phyloP scores from a whole-genome alignment of 2,113 vertebrate species.

The Pteronura brasiliensis region DNA sequence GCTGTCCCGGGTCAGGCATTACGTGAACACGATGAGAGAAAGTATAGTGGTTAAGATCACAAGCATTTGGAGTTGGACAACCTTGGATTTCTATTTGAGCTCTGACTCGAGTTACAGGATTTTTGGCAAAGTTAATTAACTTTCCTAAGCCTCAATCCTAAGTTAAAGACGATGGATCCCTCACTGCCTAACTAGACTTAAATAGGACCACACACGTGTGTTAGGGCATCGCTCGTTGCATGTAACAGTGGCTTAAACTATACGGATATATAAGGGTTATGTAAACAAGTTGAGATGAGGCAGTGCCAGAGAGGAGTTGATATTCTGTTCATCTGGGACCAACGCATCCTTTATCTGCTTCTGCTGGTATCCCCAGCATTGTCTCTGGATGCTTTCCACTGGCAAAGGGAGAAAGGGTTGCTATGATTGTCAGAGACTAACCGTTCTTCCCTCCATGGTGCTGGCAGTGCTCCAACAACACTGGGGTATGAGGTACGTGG shows the following conservation, averaged over 20 bases:
- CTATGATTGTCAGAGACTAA: neutral
- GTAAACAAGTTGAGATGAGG: neutral
- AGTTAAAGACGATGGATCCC: neutral
- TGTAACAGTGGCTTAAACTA: neutral
- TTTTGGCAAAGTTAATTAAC: neutral
- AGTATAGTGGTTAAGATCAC: neutral
- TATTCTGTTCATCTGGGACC: neutral
- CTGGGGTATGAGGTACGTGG: neutral
- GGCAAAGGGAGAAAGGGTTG: too few relatives aligned
- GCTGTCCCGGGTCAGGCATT: neutral
- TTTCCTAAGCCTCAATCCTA: neutral
- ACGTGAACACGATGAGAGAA: neutral
- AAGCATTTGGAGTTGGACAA: neutral
- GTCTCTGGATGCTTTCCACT: neutral
- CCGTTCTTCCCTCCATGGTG: neutral
- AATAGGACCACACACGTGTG: neutral
- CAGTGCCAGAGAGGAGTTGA: neutral
- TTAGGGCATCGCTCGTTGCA: neutral
- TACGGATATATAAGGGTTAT: neutral
- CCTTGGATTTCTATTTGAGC: neutral
- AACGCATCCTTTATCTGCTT: neutral
- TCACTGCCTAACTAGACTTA: neutral
- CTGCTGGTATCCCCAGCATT: neutral
- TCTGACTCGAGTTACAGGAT: neutral
- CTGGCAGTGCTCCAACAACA: neutral